Evolutionary conservation across 2,888 invertebrate species (phyloP).

Genomic region (Beris morrisii): DNA sequence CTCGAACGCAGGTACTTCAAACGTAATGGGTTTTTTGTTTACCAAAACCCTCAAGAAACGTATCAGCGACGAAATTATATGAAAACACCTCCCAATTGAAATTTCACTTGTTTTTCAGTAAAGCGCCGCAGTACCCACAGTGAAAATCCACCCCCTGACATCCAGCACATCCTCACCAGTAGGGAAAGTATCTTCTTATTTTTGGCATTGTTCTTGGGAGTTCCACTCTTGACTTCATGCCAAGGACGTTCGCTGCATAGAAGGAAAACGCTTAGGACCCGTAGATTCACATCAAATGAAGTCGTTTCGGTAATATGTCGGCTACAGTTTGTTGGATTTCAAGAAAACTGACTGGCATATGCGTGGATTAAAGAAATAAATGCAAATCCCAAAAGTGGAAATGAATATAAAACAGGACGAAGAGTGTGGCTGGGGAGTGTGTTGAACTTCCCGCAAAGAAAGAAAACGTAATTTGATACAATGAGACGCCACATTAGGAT

Average conservation of each 20-base stretch:
- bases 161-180: conserved; percentile 13
- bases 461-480: conserved; percentile 24
- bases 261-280: too few relatives aligned
- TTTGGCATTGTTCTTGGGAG: too few relatives aligned
- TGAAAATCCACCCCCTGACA: neutral
- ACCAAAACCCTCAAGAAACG: too few relatives aligned
- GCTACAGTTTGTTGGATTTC: conserved; percentile 7
- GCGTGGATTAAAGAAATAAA: conserved; percentile 34
- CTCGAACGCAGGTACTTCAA: too few relatives aligned
- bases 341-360: conserved; percentile 30
- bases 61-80: too few relatives aligned
- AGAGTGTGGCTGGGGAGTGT: neutral
- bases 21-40: too few relatives aligned
- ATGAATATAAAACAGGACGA: conserved; percentile 35
- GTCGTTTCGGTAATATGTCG: conserved; percentile 1
- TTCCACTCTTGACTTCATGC: too few relatives aligned
- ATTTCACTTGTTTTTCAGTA: conserved; percentile 6
- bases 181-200: too few relatives aligned
- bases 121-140: neutral
- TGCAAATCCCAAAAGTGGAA: conserved; percentile 35
- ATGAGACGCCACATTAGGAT: conserved; percentile 22
- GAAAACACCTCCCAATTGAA: conserved; percentile 4
- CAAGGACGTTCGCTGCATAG: too few relatives aligned
- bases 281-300: too few relatives aligned
- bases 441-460: neutral